phyloP scores from a whole-genome alignment of 1,140 invertebrate genomes.

The Heliothis virescens region DNA sequence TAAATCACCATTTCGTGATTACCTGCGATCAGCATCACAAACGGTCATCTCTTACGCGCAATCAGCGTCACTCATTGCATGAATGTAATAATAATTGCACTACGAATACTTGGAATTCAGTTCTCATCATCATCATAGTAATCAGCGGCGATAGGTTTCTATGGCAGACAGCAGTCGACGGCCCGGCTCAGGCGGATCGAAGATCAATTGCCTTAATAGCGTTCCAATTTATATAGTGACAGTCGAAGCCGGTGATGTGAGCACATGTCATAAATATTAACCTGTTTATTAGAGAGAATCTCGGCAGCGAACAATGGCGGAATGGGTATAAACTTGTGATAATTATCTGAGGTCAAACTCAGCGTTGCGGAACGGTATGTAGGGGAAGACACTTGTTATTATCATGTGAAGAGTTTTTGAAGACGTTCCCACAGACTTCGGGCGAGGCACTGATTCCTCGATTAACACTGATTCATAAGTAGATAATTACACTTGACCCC shows the following conservation, averaged over 20 bases:
- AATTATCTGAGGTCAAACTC: conserved; percentile 81
- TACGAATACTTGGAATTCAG: conserved; percentile 19
- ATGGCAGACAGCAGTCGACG: neutral
- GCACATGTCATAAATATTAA: conserved; percentile 66
- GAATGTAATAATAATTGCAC: conserved; percentile 3
- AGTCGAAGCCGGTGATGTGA: neutral
- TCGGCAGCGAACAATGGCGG: conserved; percentile 78
- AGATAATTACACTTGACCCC: conserved; percentile 78
- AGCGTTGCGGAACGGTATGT: conserved; percentile 79
- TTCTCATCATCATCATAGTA: conserved; percentile 24
- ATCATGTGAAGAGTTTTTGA: conserved; percentile 84
- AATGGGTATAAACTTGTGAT: conserved; percentile 80
- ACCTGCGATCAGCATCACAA: conserved; percentile 16
- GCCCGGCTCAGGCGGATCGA: neutral
- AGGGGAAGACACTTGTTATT: conserved; percentile 74
- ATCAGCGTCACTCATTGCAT: conserved; percentile 59
- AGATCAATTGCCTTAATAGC: conserved; percentile 51
- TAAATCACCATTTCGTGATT: conserved; percentile 31
- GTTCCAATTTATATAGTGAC: conserved; percentile 48
- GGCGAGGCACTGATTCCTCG: conserved; percentile 74
- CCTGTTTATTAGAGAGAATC: conserved; percentile 70
- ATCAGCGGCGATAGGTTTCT: neutral
- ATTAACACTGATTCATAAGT: conserved; percentile 82
- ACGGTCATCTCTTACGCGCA: conserved; percentile 48
- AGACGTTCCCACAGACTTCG: conserved; percentile 81